These are phyloP conservation scores for Sciurus vulgaris DNA, from an alignment of 2,797 vertebrate species.

Conservation along the genomic window DNA sequence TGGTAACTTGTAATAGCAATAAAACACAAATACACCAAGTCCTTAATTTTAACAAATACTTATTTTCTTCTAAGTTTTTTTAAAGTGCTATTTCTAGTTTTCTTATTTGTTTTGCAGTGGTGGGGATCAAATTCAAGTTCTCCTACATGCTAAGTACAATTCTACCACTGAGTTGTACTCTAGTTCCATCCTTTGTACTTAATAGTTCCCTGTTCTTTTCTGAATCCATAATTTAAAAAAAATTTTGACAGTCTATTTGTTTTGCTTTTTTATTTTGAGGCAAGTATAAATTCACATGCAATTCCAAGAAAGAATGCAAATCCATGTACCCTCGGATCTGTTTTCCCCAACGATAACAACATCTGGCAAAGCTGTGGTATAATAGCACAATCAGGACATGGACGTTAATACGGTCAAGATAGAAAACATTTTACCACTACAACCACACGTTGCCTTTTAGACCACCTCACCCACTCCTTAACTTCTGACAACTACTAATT, in stretches of 20 bases:
- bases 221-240: background rate
- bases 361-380: background rate
- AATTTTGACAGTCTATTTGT: background rate
- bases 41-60: slow-evolving; percentile 28
- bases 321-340: background rate
- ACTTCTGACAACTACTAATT: background rate
- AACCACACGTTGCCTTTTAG: background rate
- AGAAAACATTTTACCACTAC: background rate
- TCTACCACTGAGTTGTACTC: background rate
- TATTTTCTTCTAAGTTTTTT: slow-evolving; percentile 7
- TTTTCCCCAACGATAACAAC: background rate
- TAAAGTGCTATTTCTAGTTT: background rate
- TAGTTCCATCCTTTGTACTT: background rate
- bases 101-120: background rate
- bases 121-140: background rate
- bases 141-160: background rate
- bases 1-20: background rate
- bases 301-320: slow-evolving; percentile 38
- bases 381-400: background rate
- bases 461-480: background rate
- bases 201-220: slow-evolving; percentile 15
- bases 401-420: background rate
- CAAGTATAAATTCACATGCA: slow-evolving; percentile 30
- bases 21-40: background rate
- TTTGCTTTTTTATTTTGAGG: slow-evolving; percentile 19